phyloP scores from a whole-genome alignment of 2,888 invertebrate species.

The Luperina testacea region DNA sequence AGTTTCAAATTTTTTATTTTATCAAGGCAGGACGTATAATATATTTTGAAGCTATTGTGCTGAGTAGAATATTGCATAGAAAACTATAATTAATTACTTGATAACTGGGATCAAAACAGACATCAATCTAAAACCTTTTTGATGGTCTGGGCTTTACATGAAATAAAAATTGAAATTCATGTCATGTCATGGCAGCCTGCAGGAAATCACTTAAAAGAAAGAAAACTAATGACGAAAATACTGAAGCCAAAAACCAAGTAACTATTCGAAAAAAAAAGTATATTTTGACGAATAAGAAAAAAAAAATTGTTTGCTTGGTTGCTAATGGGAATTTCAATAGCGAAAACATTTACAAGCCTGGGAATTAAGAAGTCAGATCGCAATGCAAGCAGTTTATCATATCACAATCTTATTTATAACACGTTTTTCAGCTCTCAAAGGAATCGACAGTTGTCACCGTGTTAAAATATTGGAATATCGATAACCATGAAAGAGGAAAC shows the following conservation, averaged over 20 bases:
- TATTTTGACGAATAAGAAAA: not conserved
- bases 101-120: not conserved
- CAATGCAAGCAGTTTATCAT: conserved; percentile 14
- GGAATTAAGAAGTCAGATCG: not conserved
- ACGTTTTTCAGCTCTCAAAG: conserved; percentile 26
- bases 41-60: not conserved
- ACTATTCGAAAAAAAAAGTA: not conserved
- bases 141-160: not conserved
- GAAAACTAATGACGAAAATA: not conserved
- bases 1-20: no score
- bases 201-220: not conserved
- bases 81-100: not conserved
- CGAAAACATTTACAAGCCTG: not conserved
- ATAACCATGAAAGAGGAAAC: conserved; percentile 24
- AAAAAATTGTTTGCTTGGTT: no score
- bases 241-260: not conserved
- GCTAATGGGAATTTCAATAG: not conserved
- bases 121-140: not conserved
- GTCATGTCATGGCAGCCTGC: no score
- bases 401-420: conserved; percentile 5
- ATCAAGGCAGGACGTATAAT: not conserved
- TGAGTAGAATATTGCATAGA: not conserved
- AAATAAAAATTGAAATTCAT: not conserved
- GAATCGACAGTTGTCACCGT: conserved; percentile 19
- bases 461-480: conserved; percentile 34